Conservation (phyloP, 1,140 invertebrate genomes). For the Drosophila prosaltans region DNA sequence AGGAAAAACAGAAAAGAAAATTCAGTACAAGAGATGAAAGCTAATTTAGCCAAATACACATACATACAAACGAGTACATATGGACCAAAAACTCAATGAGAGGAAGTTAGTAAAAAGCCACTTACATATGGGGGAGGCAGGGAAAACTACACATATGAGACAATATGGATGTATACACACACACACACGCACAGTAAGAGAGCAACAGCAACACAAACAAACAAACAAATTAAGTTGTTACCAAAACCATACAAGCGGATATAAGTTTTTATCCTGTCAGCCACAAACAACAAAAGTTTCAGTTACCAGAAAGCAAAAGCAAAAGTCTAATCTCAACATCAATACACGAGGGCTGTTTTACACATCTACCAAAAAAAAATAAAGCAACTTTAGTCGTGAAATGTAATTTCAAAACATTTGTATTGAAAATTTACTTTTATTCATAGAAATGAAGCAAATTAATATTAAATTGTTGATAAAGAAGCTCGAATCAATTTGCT, state of each 20-base stretch:
- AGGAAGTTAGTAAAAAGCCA: constrained; percentile 11
- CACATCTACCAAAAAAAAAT: background rate
- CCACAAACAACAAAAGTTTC: constrained; percentile 20
- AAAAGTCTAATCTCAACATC: constrained; percentile 4
- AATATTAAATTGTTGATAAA: too few species aligned
- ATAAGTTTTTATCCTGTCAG: constrained; percentile 9
- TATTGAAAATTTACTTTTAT: too few species aligned
- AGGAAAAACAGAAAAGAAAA: constrained; percentile 46
- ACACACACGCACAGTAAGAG: constrained; percentile 24
- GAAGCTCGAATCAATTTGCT: too few species aligned
- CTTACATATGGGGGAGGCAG: background rate
- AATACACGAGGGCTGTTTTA: constrained; percentile 4
- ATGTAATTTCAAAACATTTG: too few species aligned
- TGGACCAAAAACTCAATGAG: constrained; percentile 34
- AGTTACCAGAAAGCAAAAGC: constrained; percentile 1
- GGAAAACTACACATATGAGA: background rate
- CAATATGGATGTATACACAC: background rate
- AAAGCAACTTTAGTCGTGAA: too few species aligned
- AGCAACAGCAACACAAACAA: background rate
- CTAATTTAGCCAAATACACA: constrained; percentile 61
- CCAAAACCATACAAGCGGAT: background rate
- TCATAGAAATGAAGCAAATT: too few species aligned
- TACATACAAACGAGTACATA: constrained; percentile 13
- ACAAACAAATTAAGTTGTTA: constrained; percentile 10
- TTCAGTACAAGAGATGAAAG: constrained; percentile 71